A percentile compares a stretch with the other conserved stretches of the same genome.
These are phyloP conservation scores for Leptinotarsa texana DNA, from an alignment of 1,140 invertebrate species.

Conservation along the genomic window DNA sequence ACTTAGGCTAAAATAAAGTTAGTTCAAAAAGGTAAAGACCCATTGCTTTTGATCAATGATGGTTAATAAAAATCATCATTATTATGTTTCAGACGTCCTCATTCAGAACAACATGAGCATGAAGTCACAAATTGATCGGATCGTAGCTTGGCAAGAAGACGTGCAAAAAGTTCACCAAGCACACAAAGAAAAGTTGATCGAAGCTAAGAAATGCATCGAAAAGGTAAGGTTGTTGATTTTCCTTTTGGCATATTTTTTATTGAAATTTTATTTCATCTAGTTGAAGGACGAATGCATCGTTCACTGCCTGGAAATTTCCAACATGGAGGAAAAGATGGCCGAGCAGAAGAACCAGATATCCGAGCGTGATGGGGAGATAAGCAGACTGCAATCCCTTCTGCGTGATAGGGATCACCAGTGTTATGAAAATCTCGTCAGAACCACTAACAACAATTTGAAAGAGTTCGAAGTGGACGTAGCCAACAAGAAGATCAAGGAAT, in stretches of 20 bases:
- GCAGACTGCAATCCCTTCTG: neutral
- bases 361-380: neutral
- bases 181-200: conserved; percentile 60
- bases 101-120: conserved; percentile 60
- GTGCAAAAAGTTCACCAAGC: conserved; percentile 56
- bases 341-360: too few relatives aligned
- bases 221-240: conserved; percentile 20
- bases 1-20: too few relatives aligned
- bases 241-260: conserved; percentile 21
- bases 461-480: conserved; percentile 34
- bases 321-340: too few relatives aligned
- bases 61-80: neutral
- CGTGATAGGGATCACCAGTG: neutral
- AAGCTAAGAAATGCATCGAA: conserved; percentile 58
- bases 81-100: conserved; percentile 55
- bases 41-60: too few relatives aligned
- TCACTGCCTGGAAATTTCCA: too few relatives aligned
- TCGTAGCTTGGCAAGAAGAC: conserved; percentile 59
- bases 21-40: too few relatives aligned
- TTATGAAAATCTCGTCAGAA: conserved; percentile 1
- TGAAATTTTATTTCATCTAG: conserved; percentile 9
- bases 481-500: conserved; percentile 30
- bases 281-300: neutral
- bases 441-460: conserved; percentile 29
- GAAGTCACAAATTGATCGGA: conserved; percentile 59